Evolutionary conservation across 2,888 invertebrate genomes (phyloP), one percentile per base, ranked within the genome.

Genomic region (Molanna angustata): DNA sequence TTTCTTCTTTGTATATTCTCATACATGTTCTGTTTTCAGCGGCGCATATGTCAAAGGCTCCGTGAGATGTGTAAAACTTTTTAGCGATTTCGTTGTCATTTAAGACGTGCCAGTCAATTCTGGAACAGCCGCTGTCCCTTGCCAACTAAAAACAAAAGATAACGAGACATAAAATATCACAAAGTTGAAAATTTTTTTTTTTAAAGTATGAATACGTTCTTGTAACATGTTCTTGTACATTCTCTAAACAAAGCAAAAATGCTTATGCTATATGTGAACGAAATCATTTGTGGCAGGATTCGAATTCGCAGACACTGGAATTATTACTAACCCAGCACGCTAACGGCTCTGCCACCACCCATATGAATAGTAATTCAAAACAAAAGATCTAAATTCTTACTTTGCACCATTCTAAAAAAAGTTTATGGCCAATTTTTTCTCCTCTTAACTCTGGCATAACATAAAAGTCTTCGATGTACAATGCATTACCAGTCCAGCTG

Each of bases 41-140:
- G 47, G 18, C 46, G 59, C 65, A 65, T 59, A 74, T 54, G 67
- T 73, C 72, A 41, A 67, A 66, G 39, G 86, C 88, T 13, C 90
- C 91, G 51, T 84, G 69, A 54, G 72, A 72, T 61, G 78, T 73
- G 70, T 94, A 94, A 71, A 94, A 90, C n/a, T 79, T 72, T 35
- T 80, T 76, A 9, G 93, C 90, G 2, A 83, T 79, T 71, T 86
- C 87, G 88, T 92, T 93, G 54, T 78, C 73, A 61, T 64, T 63
- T 53, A 92, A 73, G 49, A 91, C 91, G 65, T 84, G 82, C 72
- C 92, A 90, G 69, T 93, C 88, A 49, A 94, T 66, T 61, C 88
- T 78, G 45, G 65, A 65, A 62, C 84, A 86, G 39, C 74, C 73
- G 31, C 70, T 74, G 3, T 72, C 63, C 43, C 69, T 62, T 27